phyloP scores from a whole-genome alignment of 92 coral and sea anemone genomes.

The Parazoanthus atlanticus region DNA sequence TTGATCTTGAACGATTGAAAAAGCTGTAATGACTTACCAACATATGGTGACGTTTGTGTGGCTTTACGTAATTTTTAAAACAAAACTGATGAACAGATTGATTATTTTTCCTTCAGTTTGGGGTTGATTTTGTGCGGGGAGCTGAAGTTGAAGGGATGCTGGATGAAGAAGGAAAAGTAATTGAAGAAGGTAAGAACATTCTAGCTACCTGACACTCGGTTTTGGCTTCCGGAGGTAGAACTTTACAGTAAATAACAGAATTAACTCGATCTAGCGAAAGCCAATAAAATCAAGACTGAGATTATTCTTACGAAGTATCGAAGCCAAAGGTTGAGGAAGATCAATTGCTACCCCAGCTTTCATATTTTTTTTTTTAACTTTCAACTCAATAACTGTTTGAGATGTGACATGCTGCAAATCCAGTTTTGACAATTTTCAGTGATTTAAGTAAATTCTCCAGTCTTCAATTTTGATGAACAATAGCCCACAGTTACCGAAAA shows the following conservation, averaged over 20 bases:
- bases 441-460: too few relatives aligned
- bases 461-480: too few relatives aligned
- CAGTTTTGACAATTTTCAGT: too few relatives aligned
- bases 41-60: neutral
- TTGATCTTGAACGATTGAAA: too few relatives aligned
- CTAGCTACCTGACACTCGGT: neutral
- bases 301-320: neutral
- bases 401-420: too few relatives aligned
- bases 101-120: slow-evolving; percentile 64
- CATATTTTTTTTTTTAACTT: too few relatives aligned
- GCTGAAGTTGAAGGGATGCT: slow-evolving; percentile 98
- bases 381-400: too few relatives aligned
- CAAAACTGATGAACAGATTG: neutral
- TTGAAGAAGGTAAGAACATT: slow-evolving; percentile 84
- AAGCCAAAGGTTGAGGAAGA: neutral
- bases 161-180: slow-evolving; percentile 95
- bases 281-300: neutral
- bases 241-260: too few relatives aligned
- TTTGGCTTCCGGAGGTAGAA: too few relatives aligned
- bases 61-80: neutral
- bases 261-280: neutral
- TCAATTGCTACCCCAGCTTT: too few relatives aligned
- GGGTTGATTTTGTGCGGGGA: slow-evolving; percentile 94
- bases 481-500: too few relatives aligned
- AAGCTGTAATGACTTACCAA: neutral